phyloP scores from a whole-genome alignment of 2,888 invertebrate species.

The Tetanocera ferruginea region DNA sequence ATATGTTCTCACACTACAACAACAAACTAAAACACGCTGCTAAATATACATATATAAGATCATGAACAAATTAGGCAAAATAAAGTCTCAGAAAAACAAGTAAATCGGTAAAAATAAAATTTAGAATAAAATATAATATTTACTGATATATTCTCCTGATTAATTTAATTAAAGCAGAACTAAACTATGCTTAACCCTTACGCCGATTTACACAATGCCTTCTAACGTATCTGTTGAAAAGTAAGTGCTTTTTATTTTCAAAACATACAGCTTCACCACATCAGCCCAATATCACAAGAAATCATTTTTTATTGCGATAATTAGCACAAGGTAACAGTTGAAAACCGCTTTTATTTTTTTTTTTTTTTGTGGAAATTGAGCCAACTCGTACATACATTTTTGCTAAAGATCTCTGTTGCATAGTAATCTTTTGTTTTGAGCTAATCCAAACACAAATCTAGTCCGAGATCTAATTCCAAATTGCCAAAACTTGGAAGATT shows the following conservation, averaged over 20 bases:
- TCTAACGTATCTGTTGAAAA: no score
- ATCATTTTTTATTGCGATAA: no score
- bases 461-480: background rate
- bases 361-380: no score
- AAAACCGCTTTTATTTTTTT: no score
- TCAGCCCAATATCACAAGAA: no score
- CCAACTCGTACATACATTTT: background rate
- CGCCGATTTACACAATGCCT: background rate
- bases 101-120: background rate
- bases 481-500: no score
- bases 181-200: background rate
- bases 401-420: background rate
- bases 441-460: background rate
- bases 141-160: background rate
- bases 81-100: background rate
- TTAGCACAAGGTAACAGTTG: no score
- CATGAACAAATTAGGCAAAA: constrained; percentile 12
- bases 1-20: constrained; percentile 7
- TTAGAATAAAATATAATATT: background rate
- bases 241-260: no score
- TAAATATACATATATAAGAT: background rate
- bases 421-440: background rate
- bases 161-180: background rate
- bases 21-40: background rate
- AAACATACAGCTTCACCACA: no score